phyloP scores from a whole-genome alignment of 1,140 invertebrate genomes.

The Luehdorfia chinensis region DNA sequence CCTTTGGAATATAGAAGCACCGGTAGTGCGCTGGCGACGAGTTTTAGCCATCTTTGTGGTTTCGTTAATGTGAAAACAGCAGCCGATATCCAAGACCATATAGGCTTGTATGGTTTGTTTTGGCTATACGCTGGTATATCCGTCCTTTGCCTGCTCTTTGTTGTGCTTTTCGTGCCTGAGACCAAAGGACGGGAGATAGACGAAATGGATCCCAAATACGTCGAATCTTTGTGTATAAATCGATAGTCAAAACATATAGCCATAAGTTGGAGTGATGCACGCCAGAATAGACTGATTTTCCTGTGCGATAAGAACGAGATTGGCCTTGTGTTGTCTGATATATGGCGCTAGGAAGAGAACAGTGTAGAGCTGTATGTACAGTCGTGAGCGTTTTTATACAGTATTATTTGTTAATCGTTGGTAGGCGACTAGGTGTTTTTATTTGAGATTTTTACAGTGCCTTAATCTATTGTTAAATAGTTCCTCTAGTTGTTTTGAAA shows the following conservation, averaged over 20 bases:
- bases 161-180: slow-evolving; percentile 92
- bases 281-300: slow-evolving; percentile 38
- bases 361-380: background rate
- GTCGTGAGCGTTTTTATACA: slow-evolving; percentile 23
- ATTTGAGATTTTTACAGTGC: slow-evolving; percentile 18
- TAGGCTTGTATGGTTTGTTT: slow-evolving; percentile 90
- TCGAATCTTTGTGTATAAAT: slow-evolving; percentile 76
- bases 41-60: slow-evolving; percentile 92
- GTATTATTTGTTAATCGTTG: slow-evolving; percentile 34
- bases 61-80: slow-evolving; percentile 94
- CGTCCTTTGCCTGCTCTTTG: slow-evolving; percentile 88
- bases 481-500: no score
- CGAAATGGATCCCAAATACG: slow-evolving; percentile 88
- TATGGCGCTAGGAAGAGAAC: background rate
- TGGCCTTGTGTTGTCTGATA: slow-evolving; percentile 16
- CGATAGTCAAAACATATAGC: slow-evolving; percentile 67
- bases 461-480: slow-evolving; percentile 11
- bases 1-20: slow-evolving; percentile 90
- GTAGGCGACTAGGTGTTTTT: slow-evolving; percentile 14
- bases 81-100: slow-evolving; percentile 85
- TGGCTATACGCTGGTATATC: slow-evolving; percentile 93
- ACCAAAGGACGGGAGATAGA: slow-evolving; percentile 92
- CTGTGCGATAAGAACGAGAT: slow-evolving; percentile 25
- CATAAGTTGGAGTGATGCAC: slow-evolving; percentile 21
- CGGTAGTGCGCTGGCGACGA: slow-evolving; percentile 89